Conservation (phyloP, 30 jellyfish, hydroid and myxozoan species). For the Rhopilema esculentum region DNA sequence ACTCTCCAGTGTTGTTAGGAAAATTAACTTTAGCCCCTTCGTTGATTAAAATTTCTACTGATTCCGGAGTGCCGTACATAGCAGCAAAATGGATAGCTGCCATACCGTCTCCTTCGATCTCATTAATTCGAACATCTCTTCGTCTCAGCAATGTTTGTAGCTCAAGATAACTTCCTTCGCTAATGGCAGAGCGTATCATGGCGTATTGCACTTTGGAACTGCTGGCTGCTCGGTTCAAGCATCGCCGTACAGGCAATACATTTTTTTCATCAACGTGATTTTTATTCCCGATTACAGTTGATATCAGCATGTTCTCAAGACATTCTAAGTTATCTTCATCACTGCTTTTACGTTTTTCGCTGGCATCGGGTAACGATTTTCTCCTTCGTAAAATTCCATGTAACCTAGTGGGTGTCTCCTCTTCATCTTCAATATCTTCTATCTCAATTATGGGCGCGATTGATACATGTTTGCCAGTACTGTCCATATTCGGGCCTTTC, state of each 20-base stretch:
- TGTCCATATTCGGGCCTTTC: neutral
- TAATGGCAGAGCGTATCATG: constrained; percentile 67
- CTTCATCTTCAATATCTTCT: neutral
- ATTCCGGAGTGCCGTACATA: constrained; percentile 70
- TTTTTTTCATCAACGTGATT: neutral
- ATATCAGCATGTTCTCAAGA: neutral
- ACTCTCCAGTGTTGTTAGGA: constrained; percentile 68
- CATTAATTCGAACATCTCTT: constrained; percentile 60
- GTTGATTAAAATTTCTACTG: constrained; percentile 56
- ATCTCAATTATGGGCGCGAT: neutral
- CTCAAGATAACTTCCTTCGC: constrained; percentile 60
- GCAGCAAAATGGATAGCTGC: constrained; percentile 91
- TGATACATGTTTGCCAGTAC: neutral
- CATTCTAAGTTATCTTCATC: constrained; percentile 2
- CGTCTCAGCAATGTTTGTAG: constrained; percentile 75
- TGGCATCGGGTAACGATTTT: constrained; percentile 38
- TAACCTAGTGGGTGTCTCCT: neutral
- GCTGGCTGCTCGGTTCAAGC: constrained; percentile 44
- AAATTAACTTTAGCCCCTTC: constrained; percentile 79
- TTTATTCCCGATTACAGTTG: neutral
- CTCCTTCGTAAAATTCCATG: constrained; percentile 23
- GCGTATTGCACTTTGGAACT: constrained; percentile 44
- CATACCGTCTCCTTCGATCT: constrained; percentile 81
- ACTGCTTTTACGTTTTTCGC: constrained; percentile 20
- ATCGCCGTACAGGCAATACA: constrained; percentile 24